Base-by-base conservation (phyloP, 2,888 invertebrate genomes). In the Mylabris sibirica region DNA sequence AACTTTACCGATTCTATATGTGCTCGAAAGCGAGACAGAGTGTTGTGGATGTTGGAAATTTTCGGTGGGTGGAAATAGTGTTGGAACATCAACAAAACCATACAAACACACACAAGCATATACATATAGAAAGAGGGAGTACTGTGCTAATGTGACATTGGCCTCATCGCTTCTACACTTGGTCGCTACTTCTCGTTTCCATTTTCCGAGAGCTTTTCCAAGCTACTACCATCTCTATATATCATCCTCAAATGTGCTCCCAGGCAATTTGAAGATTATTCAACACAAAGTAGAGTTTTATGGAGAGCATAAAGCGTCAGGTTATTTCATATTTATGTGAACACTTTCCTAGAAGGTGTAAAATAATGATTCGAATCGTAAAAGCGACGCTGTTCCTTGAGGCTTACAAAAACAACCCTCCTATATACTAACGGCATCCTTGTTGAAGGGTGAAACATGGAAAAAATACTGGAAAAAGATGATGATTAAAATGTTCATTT, bases 221-320 rank as follows among this genome's bases (percentile, higher is more conserved):
- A 67, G 64, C 71, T 66, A 67, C 77, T 78, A 72, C 74, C 76
- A 73, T 77, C 77, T 77, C 79, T 11, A 82, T 82, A 81, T 80
- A 82, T 82, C 81, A 82, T 76, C 77, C 79, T 76, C 78, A 76
- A 83, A 82, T 81, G 82, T 82, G 82, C 83, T 81, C 80, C 77
- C 77, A 76, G 82, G 82, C 83, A 83, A 83, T 83, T 84, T 83
- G 83, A 82, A 83, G 83, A 83, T 83, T 83, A 83, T 84, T 83
- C 84, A 83, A 83, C 84, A 83, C 82, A 82, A 82, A 83, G 82
- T 83, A 81, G 82, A 82, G 78, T 83, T 83, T 83, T 83, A 83
- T 83, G 82, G 81, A 72, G 79, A 79, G 79, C 82, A 81, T 82
- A 83, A 83, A 83, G 80, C 81, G 81, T 77, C 82, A 82, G 82